phyloP scores from a whole-genome alignment of 1,140 invertebrate species.

The Leucophenga varia region DNA sequence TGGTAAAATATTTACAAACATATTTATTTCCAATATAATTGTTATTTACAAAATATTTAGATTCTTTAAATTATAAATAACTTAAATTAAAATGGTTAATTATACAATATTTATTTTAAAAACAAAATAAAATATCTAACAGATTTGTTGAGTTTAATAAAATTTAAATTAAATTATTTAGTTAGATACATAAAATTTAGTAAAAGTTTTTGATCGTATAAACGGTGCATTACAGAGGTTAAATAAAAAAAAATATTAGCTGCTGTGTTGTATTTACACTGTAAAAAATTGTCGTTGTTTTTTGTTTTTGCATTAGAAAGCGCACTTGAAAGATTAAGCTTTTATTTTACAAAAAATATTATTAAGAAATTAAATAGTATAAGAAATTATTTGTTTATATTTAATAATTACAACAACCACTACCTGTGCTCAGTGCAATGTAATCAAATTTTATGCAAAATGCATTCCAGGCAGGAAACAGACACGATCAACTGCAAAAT shows the following conservation, averaged over 20 bases:
- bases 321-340: slow-evolving; percentile 29
- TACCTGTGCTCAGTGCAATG: slow-evolving; percentile 21
- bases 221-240: too few species aligned
- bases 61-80: too few species aligned
- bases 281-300: neutral
- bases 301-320: slow-evolving; percentile 37
- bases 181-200: slow-evolving; percentile 17
- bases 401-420: slow-evolving; percentile 30
- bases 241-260: too few species aligned
- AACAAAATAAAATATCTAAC: too few species aligned
- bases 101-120: too few species aligned
- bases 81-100: too few species aligned
- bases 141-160: slow-evolving; percentile 33
- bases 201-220: too few species aligned
- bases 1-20: too few species aligned
- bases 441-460: slow-evolving; percentile 10
- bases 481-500: slow-evolving; percentile 15
- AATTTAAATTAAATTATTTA: slow-evolving; percentile 35
- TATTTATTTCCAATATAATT: too few species aligned
- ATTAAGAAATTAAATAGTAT: slow-evolving; percentile 21
- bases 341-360: slow-evolving; percentile 13
- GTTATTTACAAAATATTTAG: too few species aligned
- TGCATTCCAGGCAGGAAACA: slow-evolving; percentile 18
- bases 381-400: slow-evolving; percentile 29
- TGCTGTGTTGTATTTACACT: slow-evolving; percentile 21